A percentile compares a stretch with the other conserved stretches of the same genome.
Conservation (phyloP, 2,888 invertebrate species). For the Craniophora ligustri region DNA sequence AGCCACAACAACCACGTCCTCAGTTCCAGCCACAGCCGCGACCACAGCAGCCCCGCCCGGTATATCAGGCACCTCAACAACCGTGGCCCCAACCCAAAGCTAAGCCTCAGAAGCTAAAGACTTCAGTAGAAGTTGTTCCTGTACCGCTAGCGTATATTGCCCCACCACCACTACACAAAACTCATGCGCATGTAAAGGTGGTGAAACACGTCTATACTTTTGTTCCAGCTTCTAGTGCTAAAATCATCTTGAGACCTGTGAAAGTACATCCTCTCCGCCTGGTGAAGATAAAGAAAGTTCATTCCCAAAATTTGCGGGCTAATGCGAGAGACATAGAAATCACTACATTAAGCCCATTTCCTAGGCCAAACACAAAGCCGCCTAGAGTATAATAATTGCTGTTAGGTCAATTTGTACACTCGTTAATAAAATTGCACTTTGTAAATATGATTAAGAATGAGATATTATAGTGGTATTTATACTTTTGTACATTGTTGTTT, state of each 20-base stretch:
- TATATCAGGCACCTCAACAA: slow-evolving; percentile 31
- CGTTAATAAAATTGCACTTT: slow-evolving; percentile 70
- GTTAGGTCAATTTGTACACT: slow-evolving; percentile 62
- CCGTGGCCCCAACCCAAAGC: slow-evolving; percentile 41
- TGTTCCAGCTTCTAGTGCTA: slow-evolving; percentile 69
- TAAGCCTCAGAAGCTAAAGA: slow-evolving; percentile 75
- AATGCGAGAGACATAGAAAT: slow-evolving; percentile 72
- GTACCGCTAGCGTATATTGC: slow-evolving; percentile 81
- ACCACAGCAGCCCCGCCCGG: slow-evolving; percentile 34
- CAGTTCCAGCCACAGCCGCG: slow-evolving; percentile 21
- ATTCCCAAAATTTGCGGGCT: slow-evolving; percentile 60
- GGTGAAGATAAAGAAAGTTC: slow-evolving; percentile 59
- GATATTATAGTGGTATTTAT: slow-evolving; percentile 60
- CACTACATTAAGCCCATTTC: slow-evolving; percentile 73
- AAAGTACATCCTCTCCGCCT: slow-evolving; percentile 64
- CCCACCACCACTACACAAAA: slow-evolving; percentile 72
- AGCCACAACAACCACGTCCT: slow-evolving; percentile 27
- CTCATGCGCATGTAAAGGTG: slow-evolving; percentile 64
- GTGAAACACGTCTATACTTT: slow-evolving; percentile 75
- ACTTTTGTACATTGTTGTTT: slow-evolving; percentile 47
- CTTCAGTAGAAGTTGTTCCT: slow-evolving; percentile 79
- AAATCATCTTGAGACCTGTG: slow-evolving; percentile 76
- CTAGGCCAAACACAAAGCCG: slow-evolving; percentile 69
- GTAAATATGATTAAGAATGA: slow-evolving; percentile 59
- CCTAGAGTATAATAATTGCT: slow-evolving; percentile 66